These are phyloP conservation scores for Drosophila birchii DNA, from an alignment of 2,888 invertebrate genomes.

Conservation along the genomic window DNA sequence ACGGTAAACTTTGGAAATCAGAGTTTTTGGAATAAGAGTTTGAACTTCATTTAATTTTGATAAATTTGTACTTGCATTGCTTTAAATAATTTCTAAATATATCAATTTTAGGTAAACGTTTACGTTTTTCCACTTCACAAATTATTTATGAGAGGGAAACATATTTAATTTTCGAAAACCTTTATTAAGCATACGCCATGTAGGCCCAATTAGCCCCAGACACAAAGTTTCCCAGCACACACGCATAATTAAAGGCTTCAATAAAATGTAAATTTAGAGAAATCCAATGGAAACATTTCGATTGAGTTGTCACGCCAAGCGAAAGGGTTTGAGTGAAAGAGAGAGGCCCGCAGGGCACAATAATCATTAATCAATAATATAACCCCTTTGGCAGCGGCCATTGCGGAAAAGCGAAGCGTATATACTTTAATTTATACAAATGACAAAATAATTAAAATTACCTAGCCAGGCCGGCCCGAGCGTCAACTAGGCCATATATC, in stretches of 20 bases:
- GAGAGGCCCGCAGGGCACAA: conserved; percentile 11
- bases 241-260: conserved; percentile 32
- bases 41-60: not conserved
- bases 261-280: conserved; percentile 39
- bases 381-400: conserved; percentile 49
- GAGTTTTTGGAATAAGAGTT: no score
- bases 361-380: conserved; percentile 73
- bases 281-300: conserved; percentile 30
- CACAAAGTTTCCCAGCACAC: conserved; percentile 24
- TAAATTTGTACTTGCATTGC: not conserved
- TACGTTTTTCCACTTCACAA: conserved; percentile 4
- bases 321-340: conserved; percentile 6
- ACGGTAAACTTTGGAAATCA: conserved; percentile 17
- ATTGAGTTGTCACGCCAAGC: conserved; percentile 49
- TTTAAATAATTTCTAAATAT: not conserved
- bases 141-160: conserved; percentile 16
- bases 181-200: conserved; percentile 27
- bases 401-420: conserved; percentile 21
- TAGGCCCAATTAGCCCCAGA: not conserved
- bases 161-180: conserved; percentile 1
- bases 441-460: conserved; percentile 80
- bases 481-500: conserved; percentile 71
- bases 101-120: not conserved
- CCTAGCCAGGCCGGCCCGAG: conserved; percentile 39
- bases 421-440: conserved; percentile 75